phyloP scores from a whole-genome alignment of 2,797 vertebrate species.

The Poliocrania exsul region DNA sequence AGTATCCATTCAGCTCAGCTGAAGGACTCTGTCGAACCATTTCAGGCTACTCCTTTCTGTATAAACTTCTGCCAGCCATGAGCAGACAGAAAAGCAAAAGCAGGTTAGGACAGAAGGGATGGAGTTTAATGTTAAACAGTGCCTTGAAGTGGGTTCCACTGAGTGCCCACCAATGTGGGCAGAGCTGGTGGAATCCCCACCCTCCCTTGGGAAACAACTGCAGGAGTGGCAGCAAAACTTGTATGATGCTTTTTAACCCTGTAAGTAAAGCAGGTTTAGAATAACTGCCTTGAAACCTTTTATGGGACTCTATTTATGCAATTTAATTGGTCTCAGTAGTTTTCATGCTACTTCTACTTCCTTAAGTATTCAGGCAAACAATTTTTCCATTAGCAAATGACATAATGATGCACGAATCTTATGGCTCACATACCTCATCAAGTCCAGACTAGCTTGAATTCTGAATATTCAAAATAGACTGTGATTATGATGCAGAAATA shows the following conservation, averaged over 20 bases:
- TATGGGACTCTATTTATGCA: background rate
- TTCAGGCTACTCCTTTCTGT: background rate
- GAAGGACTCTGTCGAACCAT: background rate
- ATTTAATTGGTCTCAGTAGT: background rate
- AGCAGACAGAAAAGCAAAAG: background rate
- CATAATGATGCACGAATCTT: background rate
- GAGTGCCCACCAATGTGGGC: background rate
- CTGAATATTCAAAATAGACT: background rate
- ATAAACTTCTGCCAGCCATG: background rate
- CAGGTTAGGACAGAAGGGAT: background rate
- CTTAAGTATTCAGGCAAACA: background rate
- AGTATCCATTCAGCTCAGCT: background rate
- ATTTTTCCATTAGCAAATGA: background rate
- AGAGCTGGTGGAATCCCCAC: background rate
- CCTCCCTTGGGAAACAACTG: background rate
- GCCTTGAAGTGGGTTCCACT: background rate
- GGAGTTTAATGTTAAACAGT: background rate
- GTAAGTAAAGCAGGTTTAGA: background rate
- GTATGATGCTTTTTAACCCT: background rate
- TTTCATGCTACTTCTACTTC: background rate
- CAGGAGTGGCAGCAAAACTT: background rate
- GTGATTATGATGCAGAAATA: background rate
- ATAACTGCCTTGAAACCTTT: background rate
- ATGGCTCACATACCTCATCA: accelerated
- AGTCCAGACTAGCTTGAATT: background rate